Evolutionary conservation across 2,797 vertebrate species (phyloP), one percentile per base, ranked within the genome.

Genomic region (Labeo calbasu): DNA sequence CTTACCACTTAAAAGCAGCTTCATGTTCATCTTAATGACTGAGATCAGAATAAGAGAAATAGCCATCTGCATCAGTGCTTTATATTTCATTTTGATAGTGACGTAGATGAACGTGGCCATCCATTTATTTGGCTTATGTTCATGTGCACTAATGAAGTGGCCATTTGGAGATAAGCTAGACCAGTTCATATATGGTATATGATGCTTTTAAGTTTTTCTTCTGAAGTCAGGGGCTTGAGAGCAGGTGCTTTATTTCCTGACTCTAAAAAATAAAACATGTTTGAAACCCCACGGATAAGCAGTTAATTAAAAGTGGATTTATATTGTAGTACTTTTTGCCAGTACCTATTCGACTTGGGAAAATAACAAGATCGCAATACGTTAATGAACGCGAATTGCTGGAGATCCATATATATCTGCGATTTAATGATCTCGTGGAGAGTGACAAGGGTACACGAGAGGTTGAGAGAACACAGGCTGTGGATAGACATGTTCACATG

Each of bases 291-390:
- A 36, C 61, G 79, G 14, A 75, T 79, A 65, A 43, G n/a, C 69
- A 75, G 69, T 57, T 84, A 84, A 86, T 88, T 87, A 85, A 87
- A 82, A 40, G 46, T 73, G 73, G 19, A 84, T 79, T 85, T 86
- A 79, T 85, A 32, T 65, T 66, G n/a, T 25, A 23, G 12, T 65
- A 25, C 32, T 72, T 50, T 51, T 70, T 66, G 59, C 51, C 46
- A 53, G 71, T 78, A 36, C 32, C 70, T 80, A 51, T 86, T 79
- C 32, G 12, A 61, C 77, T 40, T 59, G 11, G 36, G 36, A 82
- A 81, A 83, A 70, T 63, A 75, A 78, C 63, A 83, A 50, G 80
- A 69, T 53, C 23, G 7, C 51, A 8, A 3, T 66, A 63, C 28
- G 32, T 76, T 61, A 76, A 83, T 81, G 65, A 63, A 81, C 32